These are phyloP conservation scores for Patagioenas fasciata DNA, from an alignment of 2,113 vertebrate species.

Conservation along the genomic window DNA sequence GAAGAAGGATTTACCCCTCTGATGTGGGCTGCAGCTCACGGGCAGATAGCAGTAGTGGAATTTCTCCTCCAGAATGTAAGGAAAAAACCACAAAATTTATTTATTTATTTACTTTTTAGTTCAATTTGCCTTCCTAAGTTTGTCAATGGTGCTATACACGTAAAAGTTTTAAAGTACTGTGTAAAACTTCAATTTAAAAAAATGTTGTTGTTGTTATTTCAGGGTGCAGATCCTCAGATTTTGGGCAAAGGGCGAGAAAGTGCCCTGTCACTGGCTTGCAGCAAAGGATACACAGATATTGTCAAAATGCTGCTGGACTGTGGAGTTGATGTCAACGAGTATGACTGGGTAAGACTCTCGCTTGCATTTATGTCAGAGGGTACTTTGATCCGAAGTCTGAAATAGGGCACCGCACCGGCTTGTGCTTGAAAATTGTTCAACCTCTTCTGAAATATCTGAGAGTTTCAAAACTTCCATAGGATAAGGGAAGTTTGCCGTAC, in stretches of 20 bases:
- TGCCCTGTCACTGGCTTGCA: constrained; percentile 92
- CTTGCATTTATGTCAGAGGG: neutral
- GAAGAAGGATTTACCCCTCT: constrained; percentile 98
- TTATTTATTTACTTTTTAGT: neutral
- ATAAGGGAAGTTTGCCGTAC: neutral
- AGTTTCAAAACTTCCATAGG: neutral
- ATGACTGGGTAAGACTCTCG: constrained; percentile 89
- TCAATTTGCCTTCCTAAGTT: neutral
- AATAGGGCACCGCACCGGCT: neutral
- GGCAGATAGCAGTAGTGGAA: constrained; percentile 97
- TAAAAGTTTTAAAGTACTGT: neutral
- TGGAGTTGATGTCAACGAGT: constrained; percentile 97
- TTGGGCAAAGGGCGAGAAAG: constrained; percentile 96
- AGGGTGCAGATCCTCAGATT: constrained; percentile 95
- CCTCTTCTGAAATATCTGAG: neutral
- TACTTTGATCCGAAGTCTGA: neutral
- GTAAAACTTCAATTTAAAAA: neutral
- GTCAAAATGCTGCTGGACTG: constrained; percentile 98
- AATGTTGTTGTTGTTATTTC: neutral
- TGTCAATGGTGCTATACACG: neutral
- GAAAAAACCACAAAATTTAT: neutral
- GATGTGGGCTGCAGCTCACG: constrained; percentile 99
- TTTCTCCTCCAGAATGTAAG: constrained; percentile 97
- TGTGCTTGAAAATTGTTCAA: neutral
- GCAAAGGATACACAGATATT: constrained; percentile 97